Evolutionary conservation across 2,888 invertebrate genomes (phyloP).

Genomic region (Apamea anceps): DNA sequence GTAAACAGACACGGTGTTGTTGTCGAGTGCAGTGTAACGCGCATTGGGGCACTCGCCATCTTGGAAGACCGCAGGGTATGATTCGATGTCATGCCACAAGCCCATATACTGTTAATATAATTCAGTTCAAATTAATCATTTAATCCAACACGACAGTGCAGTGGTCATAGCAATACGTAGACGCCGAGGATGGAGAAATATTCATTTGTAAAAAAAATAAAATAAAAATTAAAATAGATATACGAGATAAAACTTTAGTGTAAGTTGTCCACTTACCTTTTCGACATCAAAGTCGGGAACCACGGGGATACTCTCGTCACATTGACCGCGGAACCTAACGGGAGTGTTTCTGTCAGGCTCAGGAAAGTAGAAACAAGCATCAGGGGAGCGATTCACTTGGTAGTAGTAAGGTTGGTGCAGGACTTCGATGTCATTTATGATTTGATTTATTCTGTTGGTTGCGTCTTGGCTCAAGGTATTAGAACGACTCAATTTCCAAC

Average conservation of each 20-base stretch:
- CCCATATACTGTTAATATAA: slow-evolving; percentile 69
- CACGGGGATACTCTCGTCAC: slow-evolving; percentile 50
- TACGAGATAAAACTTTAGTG: not conserved
- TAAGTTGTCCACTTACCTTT: slow-evolving; percentile 49
- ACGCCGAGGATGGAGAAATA: not conserved
- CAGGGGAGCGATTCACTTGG: slow-evolving; percentile 66
- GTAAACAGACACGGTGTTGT: slow-evolving; percentile 54
- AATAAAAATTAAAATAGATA: no score
- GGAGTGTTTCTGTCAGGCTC: slow-evolving; percentile 37
- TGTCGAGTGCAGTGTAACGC: slow-evolving; percentile 64
- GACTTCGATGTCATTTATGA: slow-evolving; percentile 67
- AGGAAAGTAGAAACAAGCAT: slow-evolving; percentile 68
- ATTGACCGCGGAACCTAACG: slow-evolving; percentile 62
- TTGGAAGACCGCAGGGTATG: slow-evolving; percentile 75
- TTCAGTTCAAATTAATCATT: not conserved
- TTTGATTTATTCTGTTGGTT: slow-evolving; percentile 65
- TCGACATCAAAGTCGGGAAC: slow-evolving; percentile 54
- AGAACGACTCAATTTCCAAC: slow-evolving; percentile 79
- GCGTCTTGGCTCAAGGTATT: slow-evolving; percentile 66
- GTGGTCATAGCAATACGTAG: not conserved
- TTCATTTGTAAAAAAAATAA: no score
- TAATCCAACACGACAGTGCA: not conserved
- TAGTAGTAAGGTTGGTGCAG: slow-evolving; percentile 73
- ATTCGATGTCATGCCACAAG: slow-evolving; percentile 76
- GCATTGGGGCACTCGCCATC: slow-evolving; percentile 76